Evolutionary conservation across 2,113 vertebrate genomes (phyloP), one percentile per base, ranked within the genome.

Genomic region (Ptychochromis oligacanthus): DNA sequence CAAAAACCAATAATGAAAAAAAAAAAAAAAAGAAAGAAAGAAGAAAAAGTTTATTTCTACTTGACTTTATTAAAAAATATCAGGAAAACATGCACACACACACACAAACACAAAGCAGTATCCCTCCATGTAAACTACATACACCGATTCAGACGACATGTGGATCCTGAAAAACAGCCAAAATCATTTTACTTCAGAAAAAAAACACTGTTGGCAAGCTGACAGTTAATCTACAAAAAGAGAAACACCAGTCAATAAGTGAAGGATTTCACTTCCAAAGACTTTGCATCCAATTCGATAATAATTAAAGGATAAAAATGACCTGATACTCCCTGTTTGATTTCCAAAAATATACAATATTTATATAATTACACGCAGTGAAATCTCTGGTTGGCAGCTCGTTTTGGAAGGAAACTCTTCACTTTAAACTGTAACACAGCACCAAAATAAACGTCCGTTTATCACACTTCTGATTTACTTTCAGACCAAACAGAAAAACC

Each of bases 31-130:
- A 11, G 0, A 46, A 65, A 65, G 10, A 64, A 26, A 13, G 0
- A 18, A 56, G 0, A 77, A 8, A 3, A 81, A 67, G 2, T 75
- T 90, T 82, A 85, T 88, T 92, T 88, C 78, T 84, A 85, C 64
- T 78, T 28, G 15, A 87, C 86, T 92, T 93, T 93, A 93, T 92
- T 92, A 91, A 92, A 91, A 91, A 92, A 85, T 65, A 60, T 52
- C 12, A 57, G 64, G 74, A 18, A 80, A 81, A 75, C 82, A 88
- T 65, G 2, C 64, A 6, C 62, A 17, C 58, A 18, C 49, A 4
- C 52, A n/a, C 0, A 40, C 20, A 38, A 31, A 65, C 65, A 40
- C 61, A 59, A 5, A 38, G 20, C 77, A 52, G 26, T 20, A 34
- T 31, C 38, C 49, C 56, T 0, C 18, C 78, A 72, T 34, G 54